These are phyloP conservation scores for Orbicella faveolata DNA, from an alignment of 64 coral and sea anemone species.

Conservation along the genomic window DNA sequence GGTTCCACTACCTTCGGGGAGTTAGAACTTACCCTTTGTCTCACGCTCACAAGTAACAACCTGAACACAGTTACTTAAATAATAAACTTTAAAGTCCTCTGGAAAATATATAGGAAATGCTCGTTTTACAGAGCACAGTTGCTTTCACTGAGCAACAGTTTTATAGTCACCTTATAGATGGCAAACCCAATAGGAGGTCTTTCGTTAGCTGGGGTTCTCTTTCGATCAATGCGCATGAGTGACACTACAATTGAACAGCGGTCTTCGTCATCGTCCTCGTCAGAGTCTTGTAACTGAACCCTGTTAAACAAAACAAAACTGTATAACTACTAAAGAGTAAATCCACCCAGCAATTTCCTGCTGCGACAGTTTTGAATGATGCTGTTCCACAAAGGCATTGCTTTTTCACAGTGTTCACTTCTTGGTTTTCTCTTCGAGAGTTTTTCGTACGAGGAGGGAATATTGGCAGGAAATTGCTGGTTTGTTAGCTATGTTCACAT, in stretches of 20 bases:
- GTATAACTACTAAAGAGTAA: not conserved
- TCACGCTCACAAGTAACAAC: too few relatives aligned
- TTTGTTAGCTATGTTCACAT: too few relatives aligned
- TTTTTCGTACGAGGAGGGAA: too few relatives aligned
- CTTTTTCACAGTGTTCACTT: too few relatives aligned
- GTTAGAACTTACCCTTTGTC: not conserved
- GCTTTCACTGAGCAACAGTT: too few relatives aligned
- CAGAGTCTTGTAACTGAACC: slow-evolving; percentile 58
- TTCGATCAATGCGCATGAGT: slow-evolving; percentile 75
- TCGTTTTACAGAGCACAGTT: not conserved
- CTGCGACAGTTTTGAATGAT: too few relatives aligned
- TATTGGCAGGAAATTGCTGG: too few relatives aligned
- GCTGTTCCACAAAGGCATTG: too few relatives aligned
- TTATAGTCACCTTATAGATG: slow-evolving; percentile 71
- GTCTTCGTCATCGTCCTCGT: slow-evolving; percentile 60
- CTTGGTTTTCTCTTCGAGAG: too few relatives aligned
- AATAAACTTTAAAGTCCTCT: not conserved
- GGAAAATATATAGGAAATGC: not conserved
- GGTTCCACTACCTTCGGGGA: too few relatives aligned
- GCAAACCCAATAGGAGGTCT: slow-evolving; percentile 73
- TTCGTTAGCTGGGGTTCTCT: slow-evolving; percentile 52
- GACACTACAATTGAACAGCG: slow-evolving; percentile 65
- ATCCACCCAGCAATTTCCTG: too few relatives aligned
- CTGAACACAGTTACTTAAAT: too few relatives aligned
- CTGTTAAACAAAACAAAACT: not conserved